These are phyloP conservation scores for Caenorhabditis zanzibari DNA, from an alignment of 2,888 invertebrate species.

Conservation along the genomic window DNA sequence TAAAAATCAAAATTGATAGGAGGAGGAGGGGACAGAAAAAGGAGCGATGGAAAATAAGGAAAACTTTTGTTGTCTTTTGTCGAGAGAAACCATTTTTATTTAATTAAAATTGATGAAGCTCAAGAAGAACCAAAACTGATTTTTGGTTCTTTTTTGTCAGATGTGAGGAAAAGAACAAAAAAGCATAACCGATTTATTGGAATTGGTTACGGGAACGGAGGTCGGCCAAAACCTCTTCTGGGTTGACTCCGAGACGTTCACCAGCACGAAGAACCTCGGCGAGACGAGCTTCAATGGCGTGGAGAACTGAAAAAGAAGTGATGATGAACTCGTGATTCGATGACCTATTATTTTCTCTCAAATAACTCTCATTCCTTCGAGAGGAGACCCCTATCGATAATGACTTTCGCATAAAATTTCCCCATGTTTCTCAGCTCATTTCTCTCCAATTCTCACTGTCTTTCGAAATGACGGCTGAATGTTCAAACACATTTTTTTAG, in stretches of 20 bases:
- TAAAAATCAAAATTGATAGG: conserved; percentile 8
- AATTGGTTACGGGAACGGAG: conserved; percentile 75
- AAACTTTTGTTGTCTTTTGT: conserved; percentile 20
- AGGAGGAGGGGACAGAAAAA: background rate
- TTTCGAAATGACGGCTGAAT: conserved; percentile 31
- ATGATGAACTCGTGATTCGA: background rate
- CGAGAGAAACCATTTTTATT: conserved; percentile 52
- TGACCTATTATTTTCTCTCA: conserved; percentile 16
- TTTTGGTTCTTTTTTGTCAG: background rate
- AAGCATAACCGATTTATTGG: conserved; percentile 48
- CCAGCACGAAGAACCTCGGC: conserved; percentile 81
- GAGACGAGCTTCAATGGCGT: conserved; percentile 81
- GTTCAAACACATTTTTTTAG: conserved; percentile 43
- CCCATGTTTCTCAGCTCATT: conserved; percentile 2
- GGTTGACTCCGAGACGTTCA: conserved; percentile 80
- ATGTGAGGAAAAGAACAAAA: background rate
- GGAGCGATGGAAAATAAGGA: background rate
- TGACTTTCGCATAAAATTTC: conserved; percentile 52
- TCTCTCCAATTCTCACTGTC: conserved; percentile 23
- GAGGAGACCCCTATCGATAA: background rate
- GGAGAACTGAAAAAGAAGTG: conserved; percentile 78
- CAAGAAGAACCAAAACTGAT: conserved; percentile 33
- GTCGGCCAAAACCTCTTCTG: conserved; percentile 80
- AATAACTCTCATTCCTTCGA: conserved; percentile 37
- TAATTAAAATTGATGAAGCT: conserved; percentile 18